Conservation (phyloP, 1,140 invertebrate genomes). For the Philopotamus ludificatus region DNA sequence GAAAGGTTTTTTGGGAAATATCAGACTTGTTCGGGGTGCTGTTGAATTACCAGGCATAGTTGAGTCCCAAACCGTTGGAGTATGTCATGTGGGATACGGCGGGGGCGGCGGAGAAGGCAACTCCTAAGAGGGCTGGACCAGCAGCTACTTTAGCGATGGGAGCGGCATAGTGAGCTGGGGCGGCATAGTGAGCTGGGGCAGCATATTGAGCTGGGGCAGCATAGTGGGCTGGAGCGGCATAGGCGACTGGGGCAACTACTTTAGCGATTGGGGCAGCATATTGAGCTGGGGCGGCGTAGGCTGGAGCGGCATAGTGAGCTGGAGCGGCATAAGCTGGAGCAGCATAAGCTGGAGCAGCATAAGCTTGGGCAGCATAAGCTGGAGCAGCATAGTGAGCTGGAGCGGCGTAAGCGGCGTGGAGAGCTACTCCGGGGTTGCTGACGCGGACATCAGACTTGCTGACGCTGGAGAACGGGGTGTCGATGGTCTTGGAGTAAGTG, state of each 20-base stretch:
- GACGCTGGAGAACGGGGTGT: conserved; percentile 68
- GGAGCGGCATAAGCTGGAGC: conserved; percentile 38
- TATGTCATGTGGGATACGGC: conserved; percentile 68
- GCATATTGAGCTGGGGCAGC: conserved; percentile 48
- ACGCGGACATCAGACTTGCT: conserved; percentile 64
- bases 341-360: conserved; percentile 38
- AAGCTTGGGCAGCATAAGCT: conserved; percentile 21
- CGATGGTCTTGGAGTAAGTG: conserved; percentile 63
- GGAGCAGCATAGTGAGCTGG: conserved; percentile 39
- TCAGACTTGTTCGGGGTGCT: not conserved
- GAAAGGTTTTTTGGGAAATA: too few relatives aligned
- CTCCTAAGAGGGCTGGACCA: conserved; percentile 55
- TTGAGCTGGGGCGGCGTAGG: conserved; percentile 18
- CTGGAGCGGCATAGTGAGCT: conserved; percentile 36
- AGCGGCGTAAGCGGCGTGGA: conserved; percentile 41
- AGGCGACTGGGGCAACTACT: conserved; percentile 31
- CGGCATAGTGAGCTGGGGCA: conserved; percentile 48
- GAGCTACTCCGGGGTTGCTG: conserved; percentile 61
- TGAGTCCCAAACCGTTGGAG: conserved; percentile 59
- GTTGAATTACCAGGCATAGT: conserved; percentile 55
- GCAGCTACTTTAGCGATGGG: conserved; percentile 49
- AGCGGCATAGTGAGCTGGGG: conserved; percentile 42
- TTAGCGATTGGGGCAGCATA: conserved; percentile 41
- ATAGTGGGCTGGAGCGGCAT: conserved; percentile 49
- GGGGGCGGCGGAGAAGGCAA: conserved; percentile 64